Base-by-base conservation (phyloP, 2,888 invertebrate genomes). In the Cabera pusaria region DNA sequence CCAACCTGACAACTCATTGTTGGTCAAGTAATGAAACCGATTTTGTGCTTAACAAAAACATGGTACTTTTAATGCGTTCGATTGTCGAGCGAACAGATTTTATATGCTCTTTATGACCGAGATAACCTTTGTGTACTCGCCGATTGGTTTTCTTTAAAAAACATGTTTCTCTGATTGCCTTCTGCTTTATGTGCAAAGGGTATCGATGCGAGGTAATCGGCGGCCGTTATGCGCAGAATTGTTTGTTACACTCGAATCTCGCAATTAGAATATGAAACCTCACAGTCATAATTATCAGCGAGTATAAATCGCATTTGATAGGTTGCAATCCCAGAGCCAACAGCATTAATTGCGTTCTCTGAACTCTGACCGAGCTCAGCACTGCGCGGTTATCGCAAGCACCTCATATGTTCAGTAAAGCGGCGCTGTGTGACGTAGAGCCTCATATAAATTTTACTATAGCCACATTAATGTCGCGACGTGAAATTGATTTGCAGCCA, bases 401-500 rank as follows among this genome's bases (percentile, higher is more conserved):
- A 61, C 73, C 63, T 75, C 71, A 70, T 72, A 63, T 73, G 71
- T 64, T 65, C 72, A 74, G 75, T 59, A 80, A 85, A 82, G 77
- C 72, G 68, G 66, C 59, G 17, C 24, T 6, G 59, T 70, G 65
- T 83, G 86, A 84, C 84, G 86, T 83, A 82, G 78, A 75, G 70
- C 75, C 72, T 78, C 84, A 83, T 86, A 87, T 87, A 87, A 87
- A 87, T 85, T 86, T 86, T 85, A 84, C 84, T 86, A 84, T 85
- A 76, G 74, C 72, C 79, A 83, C 83, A 87, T 88, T 87, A 87
- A 87, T 85, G 86, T 87, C 83, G 80, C 79, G 82, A 86, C 85
- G 85, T 85, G 87, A 88, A 88, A 87, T 87, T 87, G 88, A 88
- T 88, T 88, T 88, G 85, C 86, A 72, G 72, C 80, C 85, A 84